Evolutionary conservation across 2,888 invertebrate genomes (phyloP).

Genomic region (Labia minor): DNA sequence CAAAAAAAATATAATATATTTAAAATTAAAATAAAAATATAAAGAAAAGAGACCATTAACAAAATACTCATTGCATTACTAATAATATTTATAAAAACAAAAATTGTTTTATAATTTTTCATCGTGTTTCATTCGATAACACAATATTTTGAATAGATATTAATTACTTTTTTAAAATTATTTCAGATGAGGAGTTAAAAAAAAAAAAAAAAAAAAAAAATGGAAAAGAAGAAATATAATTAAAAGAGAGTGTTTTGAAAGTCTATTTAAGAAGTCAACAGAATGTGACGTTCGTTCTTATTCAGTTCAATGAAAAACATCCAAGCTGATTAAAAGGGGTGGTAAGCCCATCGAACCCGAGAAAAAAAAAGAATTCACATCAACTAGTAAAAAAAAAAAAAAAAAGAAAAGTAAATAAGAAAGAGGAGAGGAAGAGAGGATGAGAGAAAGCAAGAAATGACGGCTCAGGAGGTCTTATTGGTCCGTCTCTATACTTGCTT

Average conservation of each 20-base stretch:
- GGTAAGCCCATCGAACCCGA: too few relatives aligned
- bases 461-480: neutral
- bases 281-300: neutral
- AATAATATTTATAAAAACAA: too few relatives aligned
- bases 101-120: too few relatives aligned
- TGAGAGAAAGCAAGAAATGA: neutral
- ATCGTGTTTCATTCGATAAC: too few relatives aligned
- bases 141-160: too few relatives aligned
- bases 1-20: too few relatives aligned
- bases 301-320: constrained; percentile 3
- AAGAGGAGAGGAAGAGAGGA: neutral
- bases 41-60: too few relatives aligned
- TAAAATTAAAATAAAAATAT: too few relatives aligned
- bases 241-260: neutral
- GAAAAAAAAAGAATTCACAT: too few relatives aligned
- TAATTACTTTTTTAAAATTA: too few relatives aligned
- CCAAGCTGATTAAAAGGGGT: neutral
- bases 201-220: neutral
- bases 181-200: too few relatives aligned
- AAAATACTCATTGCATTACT: too few relatives aligned
- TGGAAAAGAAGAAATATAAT: neutral
- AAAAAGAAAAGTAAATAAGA: neutral
- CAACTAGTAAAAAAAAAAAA: neutral
- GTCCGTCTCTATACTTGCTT: neutral
- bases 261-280: constrained; percentile 4